Evolutionary conservation across 2,113 vertebrate species (phyloP).

Genomic region (Heteronetta atricapilla): DNA sequence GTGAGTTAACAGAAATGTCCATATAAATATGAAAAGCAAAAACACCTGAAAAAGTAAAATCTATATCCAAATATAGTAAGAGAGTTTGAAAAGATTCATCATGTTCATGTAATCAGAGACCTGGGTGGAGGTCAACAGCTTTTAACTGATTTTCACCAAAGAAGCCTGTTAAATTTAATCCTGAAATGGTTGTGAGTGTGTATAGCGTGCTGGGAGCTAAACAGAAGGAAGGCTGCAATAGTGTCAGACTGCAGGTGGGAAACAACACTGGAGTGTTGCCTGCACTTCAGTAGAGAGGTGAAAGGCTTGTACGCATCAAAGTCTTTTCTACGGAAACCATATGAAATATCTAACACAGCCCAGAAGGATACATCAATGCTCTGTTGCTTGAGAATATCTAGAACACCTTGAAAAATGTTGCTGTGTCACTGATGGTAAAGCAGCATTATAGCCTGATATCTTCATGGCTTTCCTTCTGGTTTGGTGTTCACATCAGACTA

Average conservation of each 20-base stretch:
- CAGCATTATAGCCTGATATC: neutral
- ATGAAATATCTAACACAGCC: neutral
- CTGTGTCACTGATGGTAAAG: neutral
- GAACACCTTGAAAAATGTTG: neutral
- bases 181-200: neutral
- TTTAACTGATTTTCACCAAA: neutral
- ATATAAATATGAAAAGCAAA: neutral
- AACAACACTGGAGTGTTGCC: neutral
- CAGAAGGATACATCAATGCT: neutral
- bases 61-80: neutral
- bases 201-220: neutral
- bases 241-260: fast-evolving
- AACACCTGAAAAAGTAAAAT: neutral
- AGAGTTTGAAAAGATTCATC: neutral
- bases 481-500: neutral
- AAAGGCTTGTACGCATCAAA: neutral
- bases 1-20: neutral
- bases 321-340: neutral
- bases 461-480: neutral
- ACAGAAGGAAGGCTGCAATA: neutral
- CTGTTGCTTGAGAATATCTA: neutral
- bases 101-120: neutral
- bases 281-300: neutral
- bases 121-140: neutral
- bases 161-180: neutral